These are phyloP conservation scores for Brachymystax lenok DNA, from an alignment of 2,797 vertebrate species.

Conservation along the genomic window DNA sequence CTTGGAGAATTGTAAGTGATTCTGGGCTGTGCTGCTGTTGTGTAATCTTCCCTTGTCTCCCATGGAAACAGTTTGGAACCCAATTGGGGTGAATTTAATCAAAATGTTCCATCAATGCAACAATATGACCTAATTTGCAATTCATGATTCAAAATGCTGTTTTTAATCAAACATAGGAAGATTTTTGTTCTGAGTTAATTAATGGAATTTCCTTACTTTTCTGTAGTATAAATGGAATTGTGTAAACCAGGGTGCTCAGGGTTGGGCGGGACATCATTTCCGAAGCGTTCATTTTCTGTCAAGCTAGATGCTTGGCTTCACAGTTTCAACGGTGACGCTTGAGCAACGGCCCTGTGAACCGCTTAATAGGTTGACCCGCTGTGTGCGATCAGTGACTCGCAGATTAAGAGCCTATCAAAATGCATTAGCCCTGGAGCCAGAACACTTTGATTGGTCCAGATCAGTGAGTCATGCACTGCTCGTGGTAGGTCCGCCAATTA, in stretches of 20 bases:
- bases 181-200: not conserved
- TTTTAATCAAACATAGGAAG: no score
- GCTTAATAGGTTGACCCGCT: constrained; percentile 17
- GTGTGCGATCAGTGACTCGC: not conserved
- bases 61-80: not conserved
- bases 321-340: not conserved
- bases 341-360: constrained; percentile 2
- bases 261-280: not conserved
- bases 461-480: constrained; percentile 2
- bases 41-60: not conserved
- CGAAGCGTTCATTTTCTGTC: constrained; percentile 1
- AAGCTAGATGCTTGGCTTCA: not conserved
- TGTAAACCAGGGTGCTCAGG: not conserved
- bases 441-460: constrained; percentile 11
- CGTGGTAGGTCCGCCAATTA: not conserved
- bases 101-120: not conserved
- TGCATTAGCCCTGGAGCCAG: constrained; percentile 7
- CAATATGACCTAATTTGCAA: not conserved
- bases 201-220: not conserved
- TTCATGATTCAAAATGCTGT: not conserved
- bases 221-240: not conserved
- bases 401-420: constrained; percentile 15
- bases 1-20: not conserved
- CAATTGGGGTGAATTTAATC: not conserved
- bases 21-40: not conserved